Percentiles rank a stretch among this genome's conserved stretches.
Evolutionary conservation across 2,888 invertebrate species (phyloP).

Genomic region (Macaria liturata): DNA sequence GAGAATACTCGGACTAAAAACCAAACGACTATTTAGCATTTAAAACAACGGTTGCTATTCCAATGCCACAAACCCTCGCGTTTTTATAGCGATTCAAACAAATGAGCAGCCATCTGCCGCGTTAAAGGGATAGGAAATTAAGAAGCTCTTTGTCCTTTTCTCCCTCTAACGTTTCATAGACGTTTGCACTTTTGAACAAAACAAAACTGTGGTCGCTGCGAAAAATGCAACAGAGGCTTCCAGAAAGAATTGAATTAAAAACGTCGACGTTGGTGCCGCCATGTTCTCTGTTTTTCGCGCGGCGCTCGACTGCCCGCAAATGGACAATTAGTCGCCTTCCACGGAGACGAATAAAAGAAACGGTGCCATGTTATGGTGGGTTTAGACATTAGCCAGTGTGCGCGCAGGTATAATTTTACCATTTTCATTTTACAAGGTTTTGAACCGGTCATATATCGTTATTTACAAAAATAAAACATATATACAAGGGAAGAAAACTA

Average conservation of each 20-base stretch:
- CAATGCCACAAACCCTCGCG: slow-evolving; percentile 9
- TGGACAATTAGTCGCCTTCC: slow-evolving; percentile 70
- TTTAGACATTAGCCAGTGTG: background rate
- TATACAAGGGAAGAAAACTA: too few species aligned
- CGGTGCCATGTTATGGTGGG: slow-evolving; percentile 1
- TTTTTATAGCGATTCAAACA: slow-evolving; percentile 25
- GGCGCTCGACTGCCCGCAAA: slow-evolving; percentile 73
- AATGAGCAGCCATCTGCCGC: slow-evolving; percentile 41
- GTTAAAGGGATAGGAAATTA: slow-evolving; percentile 65
- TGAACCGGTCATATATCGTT: too few species aligned
- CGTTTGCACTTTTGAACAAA: slow-evolving; percentile 61
- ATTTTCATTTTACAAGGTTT: too few species aligned
- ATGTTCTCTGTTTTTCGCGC: slow-evolving; percentile 71
- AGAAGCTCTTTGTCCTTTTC: slow-evolving; percentile 55
- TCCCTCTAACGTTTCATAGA: slow-evolving; percentile 63
- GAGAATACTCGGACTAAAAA: too few species aligned
- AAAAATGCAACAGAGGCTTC: slow-evolving; percentile 73
- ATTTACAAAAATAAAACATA: too few species aligned
- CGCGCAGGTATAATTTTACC: too few species aligned
- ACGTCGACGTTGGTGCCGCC: slow-evolving; percentile 62
- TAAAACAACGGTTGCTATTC: slow-evolving; percentile 1
- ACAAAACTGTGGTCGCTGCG: slow-evolving; percentile 52
- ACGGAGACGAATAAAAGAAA: slow-evolving; percentile 28
- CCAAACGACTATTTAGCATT: too few species aligned
- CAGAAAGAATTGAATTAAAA: slow-evolving; percentile 78